Percentiles rank a stretch among this genome's conserved stretches.
phyloP scores from a whole-genome alignment of 1,140 invertebrate species.

The Leptonema lineaticorne region DNA sequence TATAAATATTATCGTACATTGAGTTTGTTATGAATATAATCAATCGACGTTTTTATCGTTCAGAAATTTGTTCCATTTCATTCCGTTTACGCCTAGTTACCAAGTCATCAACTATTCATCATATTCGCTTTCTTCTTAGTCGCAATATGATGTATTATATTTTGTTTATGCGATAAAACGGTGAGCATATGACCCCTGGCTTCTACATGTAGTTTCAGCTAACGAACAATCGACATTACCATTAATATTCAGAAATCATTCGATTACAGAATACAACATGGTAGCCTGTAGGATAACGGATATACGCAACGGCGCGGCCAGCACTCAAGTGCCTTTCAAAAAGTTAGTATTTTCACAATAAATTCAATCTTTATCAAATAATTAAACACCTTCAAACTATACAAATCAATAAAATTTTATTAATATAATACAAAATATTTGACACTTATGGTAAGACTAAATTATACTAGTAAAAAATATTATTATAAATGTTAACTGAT shows the following conservation, averaged over 20 bases:
- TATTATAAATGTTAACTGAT: too few relatives aligned
- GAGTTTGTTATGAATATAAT: too few relatives aligned
- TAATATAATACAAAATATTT: too few relatives aligned
- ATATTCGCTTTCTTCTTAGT: constrained; percentile 40
- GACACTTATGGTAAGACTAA: too few relatives aligned
- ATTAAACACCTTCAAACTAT: too few relatives aligned
- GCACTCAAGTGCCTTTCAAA: constrained; percentile 97
- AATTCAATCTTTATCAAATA: too few relatives aligned
- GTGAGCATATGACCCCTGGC: constrained; percentile 42
- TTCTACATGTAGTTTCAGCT: constrained; percentile 6
- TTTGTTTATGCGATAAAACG: constrained; percentile 33
- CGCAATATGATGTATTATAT: constrained; percentile 44
- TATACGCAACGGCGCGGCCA: constrained; percentile 80
- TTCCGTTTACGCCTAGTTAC: neutral
- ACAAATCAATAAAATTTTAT: too few relatives aligned
- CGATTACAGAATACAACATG: constrained; percentile 93
- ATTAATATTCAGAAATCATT: constrained; percentile 65
- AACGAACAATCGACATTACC: constrained; percentile 50
- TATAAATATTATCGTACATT: too few relatives aligned
- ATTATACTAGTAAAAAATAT: too few relatives aligned
- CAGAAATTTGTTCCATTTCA: constrained; percentile 37
- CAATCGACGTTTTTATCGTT: neutral
- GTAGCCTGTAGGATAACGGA: constrained; percentile 93
- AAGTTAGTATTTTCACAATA: constrained; percentile 74
- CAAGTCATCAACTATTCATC: neutral